Conservation (phyloP, 2,888 invertebrate genomes). For the Calameuta filiformis region DNA sequence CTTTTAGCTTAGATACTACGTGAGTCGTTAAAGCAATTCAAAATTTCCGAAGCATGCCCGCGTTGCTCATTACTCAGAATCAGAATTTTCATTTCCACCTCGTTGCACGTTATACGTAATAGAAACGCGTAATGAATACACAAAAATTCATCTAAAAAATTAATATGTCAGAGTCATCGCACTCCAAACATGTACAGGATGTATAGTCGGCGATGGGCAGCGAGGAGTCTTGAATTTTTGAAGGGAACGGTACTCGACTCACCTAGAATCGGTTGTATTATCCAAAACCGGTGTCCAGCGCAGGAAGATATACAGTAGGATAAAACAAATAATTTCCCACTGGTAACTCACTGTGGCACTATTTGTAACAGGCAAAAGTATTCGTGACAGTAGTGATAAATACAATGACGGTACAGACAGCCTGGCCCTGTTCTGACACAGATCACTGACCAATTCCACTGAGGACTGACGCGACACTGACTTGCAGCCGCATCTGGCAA, state of each 20-base stretch:
- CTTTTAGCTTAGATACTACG: no score
- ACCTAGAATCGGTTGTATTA: conserved; percentile 30
- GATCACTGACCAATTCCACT: conserved; percentile 57
- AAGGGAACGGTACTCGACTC: conserved; percentile 19
- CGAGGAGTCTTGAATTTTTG: background rate
- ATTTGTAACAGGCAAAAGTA: conserved; percentile 21
- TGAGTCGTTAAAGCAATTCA: background rate
- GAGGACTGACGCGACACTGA: conserved; percentile 60
- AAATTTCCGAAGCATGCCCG: background rate
- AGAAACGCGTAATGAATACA: background rate
- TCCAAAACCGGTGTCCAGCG: conserved; percentile 33
- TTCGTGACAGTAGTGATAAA: conserved; percentile 3
- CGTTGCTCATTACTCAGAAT: background rate
- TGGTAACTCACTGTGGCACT: conserved; percentile 46
- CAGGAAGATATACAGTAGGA: conserved; percentile 36
- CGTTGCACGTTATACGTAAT: background rate
- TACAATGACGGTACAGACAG: conserved; percentile 3
- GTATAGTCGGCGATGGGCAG: background rate
- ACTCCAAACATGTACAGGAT: background rate
- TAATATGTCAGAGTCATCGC: background rate
- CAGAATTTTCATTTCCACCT: background rate
- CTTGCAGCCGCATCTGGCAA: conserved; percentile 30
- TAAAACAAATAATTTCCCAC: conserved; percentile 39
- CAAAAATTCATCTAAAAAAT: background rate
- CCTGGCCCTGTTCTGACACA: conserved; percentile 44